phyloP scores from a whole-genome alignment of 2,888 invertebrate genomes.

The Acronicta alni region DNA sequence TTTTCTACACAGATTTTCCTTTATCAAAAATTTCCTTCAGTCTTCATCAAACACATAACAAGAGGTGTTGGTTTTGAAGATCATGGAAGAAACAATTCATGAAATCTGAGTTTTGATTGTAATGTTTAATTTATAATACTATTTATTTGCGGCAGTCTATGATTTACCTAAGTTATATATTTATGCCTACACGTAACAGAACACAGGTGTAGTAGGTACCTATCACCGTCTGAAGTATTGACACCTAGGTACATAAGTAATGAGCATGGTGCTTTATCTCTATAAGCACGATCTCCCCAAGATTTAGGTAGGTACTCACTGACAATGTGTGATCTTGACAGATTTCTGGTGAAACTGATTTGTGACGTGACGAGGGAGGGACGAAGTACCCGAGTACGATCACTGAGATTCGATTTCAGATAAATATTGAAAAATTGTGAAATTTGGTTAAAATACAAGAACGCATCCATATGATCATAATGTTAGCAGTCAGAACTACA shows the following conservation, averaged over 20 bases:
- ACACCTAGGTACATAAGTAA: slow-evolving; percentile 4
- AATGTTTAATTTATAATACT: too few species aligned
- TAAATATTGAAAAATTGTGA: slow-evolving; percentile 16
- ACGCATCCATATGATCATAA: slow-evolving; percentile 33
- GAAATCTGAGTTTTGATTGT: too few species aligned
- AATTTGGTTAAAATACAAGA: slow-evolving; percentile 27
- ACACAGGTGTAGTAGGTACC: neutral
- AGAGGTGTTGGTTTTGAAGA: too few species aligned
- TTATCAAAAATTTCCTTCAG: too few species aligned
- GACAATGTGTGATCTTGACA: slow-evolving; percentile 66
- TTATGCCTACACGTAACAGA: neutral
- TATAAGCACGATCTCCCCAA: too few species aligned
- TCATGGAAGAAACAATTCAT: too few species aligned
- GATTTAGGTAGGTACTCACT: slow-evolving; percentile 29
- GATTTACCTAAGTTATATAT: neutral
- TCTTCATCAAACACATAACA: too few species aligned
- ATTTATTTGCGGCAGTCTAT: too few species aligned
- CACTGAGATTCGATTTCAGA: slow-evolving; percentile 44
- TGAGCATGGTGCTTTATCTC: neutral
- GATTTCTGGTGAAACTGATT: slow-evolving; percentile 58
- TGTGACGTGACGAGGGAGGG: slow-evolving; percentile 63
- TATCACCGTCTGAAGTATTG: slow-evolving; percentile 1
- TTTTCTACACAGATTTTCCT: too few species aligned
- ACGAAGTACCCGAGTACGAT: slow-evolving; percentile 41
- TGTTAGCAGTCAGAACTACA: slow-evolving; percentile 18